Base-by-base conservation (phyloP, 1,140 invertebrate genomes). In the Danaus plexippus region DNA sequence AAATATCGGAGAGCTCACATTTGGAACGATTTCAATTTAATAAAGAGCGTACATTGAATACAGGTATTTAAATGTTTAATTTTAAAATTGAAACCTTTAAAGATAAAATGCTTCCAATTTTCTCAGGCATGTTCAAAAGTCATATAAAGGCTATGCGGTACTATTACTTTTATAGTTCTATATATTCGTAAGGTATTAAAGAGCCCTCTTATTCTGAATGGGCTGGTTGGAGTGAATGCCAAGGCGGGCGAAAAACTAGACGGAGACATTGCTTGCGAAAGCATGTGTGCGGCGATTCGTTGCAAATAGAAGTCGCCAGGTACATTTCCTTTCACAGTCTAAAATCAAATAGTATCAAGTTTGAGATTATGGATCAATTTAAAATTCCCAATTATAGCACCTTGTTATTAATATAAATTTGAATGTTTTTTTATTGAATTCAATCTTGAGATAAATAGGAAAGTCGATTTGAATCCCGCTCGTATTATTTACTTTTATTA, bases 251-350 rank as follows among this genome's bases (percentile, higher is more conserved):
- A 47, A 81, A 64, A 62, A 75, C 72, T 13, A 69, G 81, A 9
- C 73, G 81, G 9, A 65, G 74, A 51, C 78, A 78, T 63, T 85
- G 82, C 64, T 54, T 80, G 52, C 66, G 59, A 43, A 66, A 67
- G 41, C 54, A 64, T 50, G 59, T 77, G 54, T 85, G 82, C 52
- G 77, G 80, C 4, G 75, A 79, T 13, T 63, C 73, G 9, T 60
- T 85, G 9, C 67, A 78, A 18, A 64, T 85, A 47, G 77, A 85
- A 75, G 71, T 85, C 45, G 61, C 72, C 32, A 75, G 74, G 81
- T 85, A 66, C 22, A 32, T 32, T 32, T 32, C 22, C 22, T 32
- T 32, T 32, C 22, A 32, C 22, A 32, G 22, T 2, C 22, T 32
- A 32, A 32, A 32, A 32, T 32, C 5, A 32, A 32, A 32, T 32